These are phyloP conservation scores for Bursaphelenchus okinawaensis DNA, from an alignment of 2,888 invertebrate species.

Conservation along the genomic window DNA sequence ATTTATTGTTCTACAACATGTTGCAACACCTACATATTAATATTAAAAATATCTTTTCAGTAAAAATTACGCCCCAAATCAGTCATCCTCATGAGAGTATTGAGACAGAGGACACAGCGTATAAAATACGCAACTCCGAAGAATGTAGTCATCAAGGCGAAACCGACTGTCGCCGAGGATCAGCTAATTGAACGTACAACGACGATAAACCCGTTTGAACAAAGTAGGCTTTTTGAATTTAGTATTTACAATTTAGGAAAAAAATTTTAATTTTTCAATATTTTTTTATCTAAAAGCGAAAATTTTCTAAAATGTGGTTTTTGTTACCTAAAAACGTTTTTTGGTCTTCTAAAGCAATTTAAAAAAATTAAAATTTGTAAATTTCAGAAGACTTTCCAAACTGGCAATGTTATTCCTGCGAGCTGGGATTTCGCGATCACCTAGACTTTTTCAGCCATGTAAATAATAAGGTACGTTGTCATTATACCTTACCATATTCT, in stretches of 20 bases:
- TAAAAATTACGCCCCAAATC: background rate
- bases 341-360: background rate
- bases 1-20: no score
- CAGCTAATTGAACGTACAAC: background rate
- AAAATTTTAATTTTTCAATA: no score
- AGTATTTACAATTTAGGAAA: no score
- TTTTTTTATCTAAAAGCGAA: background rate
- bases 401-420: background rate
- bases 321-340: background rate
- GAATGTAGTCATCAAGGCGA: background rate
- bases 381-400: background rate
- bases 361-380: background rate
- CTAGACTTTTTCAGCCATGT: background rate
- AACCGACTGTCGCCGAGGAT: background rate
- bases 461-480: background rate
- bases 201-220: background rate
- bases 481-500: background rate
- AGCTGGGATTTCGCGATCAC: background rate
- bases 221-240: no score
- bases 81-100: background rate
- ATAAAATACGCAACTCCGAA: background rate
- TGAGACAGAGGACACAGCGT: background rate
- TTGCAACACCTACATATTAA: no score
- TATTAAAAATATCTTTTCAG: no score
- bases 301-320: background rate